A percentile compares a stretch with the other conserved stretches of the same genome.
phyloP scores from a whole-genome alignment of 2,888 invertebrate species.

The Mermis nigrescens region DNA sequence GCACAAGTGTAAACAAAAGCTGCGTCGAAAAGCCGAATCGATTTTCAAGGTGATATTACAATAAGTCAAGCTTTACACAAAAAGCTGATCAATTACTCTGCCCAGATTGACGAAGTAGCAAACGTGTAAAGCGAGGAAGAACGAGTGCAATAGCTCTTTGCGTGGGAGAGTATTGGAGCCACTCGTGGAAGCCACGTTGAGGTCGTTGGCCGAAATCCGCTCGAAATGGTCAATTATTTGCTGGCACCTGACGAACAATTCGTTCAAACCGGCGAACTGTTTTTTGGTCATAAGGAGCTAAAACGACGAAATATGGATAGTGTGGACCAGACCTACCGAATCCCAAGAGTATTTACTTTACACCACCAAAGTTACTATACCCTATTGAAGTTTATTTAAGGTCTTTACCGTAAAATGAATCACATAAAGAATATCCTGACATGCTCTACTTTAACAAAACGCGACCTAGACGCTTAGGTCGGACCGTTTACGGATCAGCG shows the following conservation, averaged over 20 bases:
- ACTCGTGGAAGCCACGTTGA: background rate
- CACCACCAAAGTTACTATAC: too few relatives aligned
- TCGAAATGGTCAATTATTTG: constrained; percentile 73
- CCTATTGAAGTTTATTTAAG: too few relatives aligned
- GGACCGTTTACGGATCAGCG: too few relatives aligned
- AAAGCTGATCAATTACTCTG: background rate
- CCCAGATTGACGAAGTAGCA: background rate
- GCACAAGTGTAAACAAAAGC: too few relatives aligned
- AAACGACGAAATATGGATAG: constrained; percentile 10
- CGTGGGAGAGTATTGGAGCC: background rate
- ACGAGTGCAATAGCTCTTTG: background rate
- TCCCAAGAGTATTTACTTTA: background rate
- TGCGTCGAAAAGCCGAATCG: too few relatives aligned
- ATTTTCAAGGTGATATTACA: background rate
- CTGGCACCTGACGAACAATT: constrained; percentile 65
- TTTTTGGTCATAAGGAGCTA: constrained; percentile 75
- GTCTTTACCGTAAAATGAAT: too few relatives aligned
- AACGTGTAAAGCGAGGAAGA: background rate
- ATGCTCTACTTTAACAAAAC: too few relatives aligned
- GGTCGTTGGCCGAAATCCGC: constrained; percentile 57
- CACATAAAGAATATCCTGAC: too few relatives aligned
- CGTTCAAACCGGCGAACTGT: constrained; percentile 74
- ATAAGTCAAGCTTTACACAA: background rate
- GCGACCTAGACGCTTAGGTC: too few relatives aligned
- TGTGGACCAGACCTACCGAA: background rate